A percentile compares a stretch with the other conserved stretches of the same genome.
Evolutionary conservation across 1,140 invertebrate species (phyloP).

Genomic region (Melitaea cinxia): DNA sequence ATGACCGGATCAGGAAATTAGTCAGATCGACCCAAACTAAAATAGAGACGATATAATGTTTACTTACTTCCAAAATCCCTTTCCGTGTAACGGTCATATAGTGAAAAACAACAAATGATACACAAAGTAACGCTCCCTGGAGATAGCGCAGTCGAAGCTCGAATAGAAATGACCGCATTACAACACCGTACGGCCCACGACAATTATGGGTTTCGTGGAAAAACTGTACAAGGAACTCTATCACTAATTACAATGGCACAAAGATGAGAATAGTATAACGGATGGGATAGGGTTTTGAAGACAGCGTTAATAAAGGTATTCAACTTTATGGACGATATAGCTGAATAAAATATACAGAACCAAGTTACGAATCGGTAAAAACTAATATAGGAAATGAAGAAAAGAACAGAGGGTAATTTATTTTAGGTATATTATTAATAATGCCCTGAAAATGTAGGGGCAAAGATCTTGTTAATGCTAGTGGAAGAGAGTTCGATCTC

Average conservation of each 20-base stretch:
- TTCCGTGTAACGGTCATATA: slow-evolving; percentile 31
- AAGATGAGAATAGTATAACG: background rate
- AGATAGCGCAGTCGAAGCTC: slow-evolving; percentile 24
- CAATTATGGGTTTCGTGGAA: slow-evolving; percentile 23
- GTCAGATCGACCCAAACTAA: slow-evolving; percentile 2
- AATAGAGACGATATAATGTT: slow-evolving; percentile 23
- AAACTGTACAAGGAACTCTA: slow-evolving; percentile 12
- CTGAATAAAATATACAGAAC: background rate
- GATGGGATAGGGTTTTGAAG: slow-evolving; percentile 8
- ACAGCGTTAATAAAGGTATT: slow-evolving; percentile 33
- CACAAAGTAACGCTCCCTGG: slow-evolving; percentile 35
- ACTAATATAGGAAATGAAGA: too few species aligned
- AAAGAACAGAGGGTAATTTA: too few species aligned
- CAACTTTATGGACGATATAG: slow-evolving; percentile 18
- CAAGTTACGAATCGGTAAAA: too few species aligned
- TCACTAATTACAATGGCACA: background rate
- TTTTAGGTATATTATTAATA: too few species aligned
- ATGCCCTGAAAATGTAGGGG: too few species aligned
- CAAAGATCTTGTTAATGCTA: too few species aligned
- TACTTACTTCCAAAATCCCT: slow-evolving; percentile 35
- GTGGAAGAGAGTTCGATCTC: too few species aligned
- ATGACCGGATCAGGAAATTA: background rate
- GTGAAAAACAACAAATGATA: slow-evolving; percentile 38
- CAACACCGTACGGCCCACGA: slow-evolving; percentile 26
- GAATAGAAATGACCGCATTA: slow-evolving; percentile 37